These are phyloP conservation scores for Agriopis marginaria DNA, from an alignment of 2,888 invertebrate species.

Conservation along the genomic window DNA sequence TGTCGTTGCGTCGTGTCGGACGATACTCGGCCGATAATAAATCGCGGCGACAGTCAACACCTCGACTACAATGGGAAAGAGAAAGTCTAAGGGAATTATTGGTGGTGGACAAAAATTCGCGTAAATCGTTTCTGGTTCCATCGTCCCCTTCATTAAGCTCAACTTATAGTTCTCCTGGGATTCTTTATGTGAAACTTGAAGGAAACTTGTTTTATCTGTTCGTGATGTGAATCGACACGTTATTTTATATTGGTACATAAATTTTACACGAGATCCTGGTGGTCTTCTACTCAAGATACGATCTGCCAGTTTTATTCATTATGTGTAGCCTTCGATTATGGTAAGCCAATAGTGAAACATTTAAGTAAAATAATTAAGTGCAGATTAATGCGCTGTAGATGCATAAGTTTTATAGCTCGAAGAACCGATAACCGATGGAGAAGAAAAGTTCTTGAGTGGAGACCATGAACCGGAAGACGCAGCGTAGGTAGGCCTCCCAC, in stretches of 20 bases:
- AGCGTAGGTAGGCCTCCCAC: too few species aligned
- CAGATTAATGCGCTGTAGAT: background rate
- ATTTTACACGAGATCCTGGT: conserved; percentile 3
- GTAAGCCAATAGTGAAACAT: background rate
- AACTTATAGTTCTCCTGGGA: conserved; percentile 22
- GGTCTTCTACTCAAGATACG: conserved; percentile 3
- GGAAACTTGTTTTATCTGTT: conserved; percentile 10
- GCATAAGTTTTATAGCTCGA: too few species aligned
- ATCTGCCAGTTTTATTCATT: background rate
- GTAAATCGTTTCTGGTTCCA: conserved; percentile 50
- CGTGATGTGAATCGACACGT: background rate
- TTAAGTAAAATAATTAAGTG: too few species aligned
- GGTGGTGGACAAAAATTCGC: conserved; percentile 60
- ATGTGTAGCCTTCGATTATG: conserved; percentile 5
- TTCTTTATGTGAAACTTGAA: conserved; percentile 19
- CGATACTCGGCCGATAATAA: conserved; percentile 74
- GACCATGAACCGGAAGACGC: too few species aligned
- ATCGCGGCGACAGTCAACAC: conserved; percentile 72
- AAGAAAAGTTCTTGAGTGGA: too few species aligned
- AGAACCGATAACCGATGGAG: too few species aligned
- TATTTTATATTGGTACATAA: conserved; percentile 8
- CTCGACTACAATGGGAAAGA: conserved; percentile 79
- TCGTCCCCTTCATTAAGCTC: conserved; percentile 25
- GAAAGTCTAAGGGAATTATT: conserved; percentile 77
- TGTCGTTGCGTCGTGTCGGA: conserved; percentile 65